Evolutionary conservation across 2,888 invertebrate genomes (phyloP).

Genomic region (Plebejus melissa): DNA sequence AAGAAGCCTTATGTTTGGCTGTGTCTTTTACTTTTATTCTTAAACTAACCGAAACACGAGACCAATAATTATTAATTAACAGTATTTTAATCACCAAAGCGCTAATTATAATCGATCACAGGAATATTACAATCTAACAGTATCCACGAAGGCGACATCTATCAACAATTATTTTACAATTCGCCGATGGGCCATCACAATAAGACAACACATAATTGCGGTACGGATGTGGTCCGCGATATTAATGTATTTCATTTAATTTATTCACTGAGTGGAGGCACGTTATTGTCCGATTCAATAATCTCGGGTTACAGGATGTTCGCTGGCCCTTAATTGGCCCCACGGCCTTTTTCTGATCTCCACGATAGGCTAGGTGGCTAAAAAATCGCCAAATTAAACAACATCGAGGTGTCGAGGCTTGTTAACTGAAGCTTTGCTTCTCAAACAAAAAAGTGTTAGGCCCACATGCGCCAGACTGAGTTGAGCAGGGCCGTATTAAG

Average conservation of each 20-base stretch:
- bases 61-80: too few species aligned
- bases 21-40: too few species aligned
- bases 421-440: constrained; percentile 5
- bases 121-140: not conserved
- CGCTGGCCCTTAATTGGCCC: constrained; percentile 74
- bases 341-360: constrained; percentile 62
- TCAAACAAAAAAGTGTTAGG: not conserved
- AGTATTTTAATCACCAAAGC: too few species aligned
- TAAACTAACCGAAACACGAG: too few species aligned
- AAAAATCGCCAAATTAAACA: constrained; percentile 23
- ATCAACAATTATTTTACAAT: not conserved
- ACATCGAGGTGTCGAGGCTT: not conserved
- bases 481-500: not conserved
- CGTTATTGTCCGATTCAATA: constrained; percentile 74
- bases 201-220: constrained; percentile 9
- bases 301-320: constrained; percentile 76
- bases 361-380: constrained; percentile 39
- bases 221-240: constrained; percentile 52
- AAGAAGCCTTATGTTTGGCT: too few species aligned
- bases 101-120: too few species aligned
- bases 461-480: not conserved
- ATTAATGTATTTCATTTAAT: constrained; percentile 76
- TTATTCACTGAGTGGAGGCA: constrained; percentile 72
- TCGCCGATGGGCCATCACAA: not conserved
- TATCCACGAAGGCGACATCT: not conserved